Conservation (phyloP, 1,140 invertebrate species). For the Triops longicaudatus region DNA sequence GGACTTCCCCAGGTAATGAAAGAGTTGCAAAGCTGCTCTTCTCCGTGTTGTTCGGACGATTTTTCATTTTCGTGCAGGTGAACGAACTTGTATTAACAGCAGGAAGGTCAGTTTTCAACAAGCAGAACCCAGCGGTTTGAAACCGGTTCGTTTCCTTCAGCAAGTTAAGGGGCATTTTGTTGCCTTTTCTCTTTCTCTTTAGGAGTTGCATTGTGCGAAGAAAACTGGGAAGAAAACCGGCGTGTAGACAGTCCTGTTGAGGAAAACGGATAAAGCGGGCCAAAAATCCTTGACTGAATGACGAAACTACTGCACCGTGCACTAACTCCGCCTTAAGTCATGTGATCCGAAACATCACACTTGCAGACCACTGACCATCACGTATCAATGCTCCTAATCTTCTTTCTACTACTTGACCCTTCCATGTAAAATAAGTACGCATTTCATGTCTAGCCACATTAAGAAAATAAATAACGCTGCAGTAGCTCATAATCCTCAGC, state of each 20-base stretch:
- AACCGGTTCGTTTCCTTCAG: not conserved
- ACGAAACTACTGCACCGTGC: not conserved
- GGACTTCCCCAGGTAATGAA: not conserved
- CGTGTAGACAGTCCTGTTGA: not conserved
- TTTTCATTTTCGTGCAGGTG: not conserved
- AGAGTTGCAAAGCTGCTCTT: not conserved
- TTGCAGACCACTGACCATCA: not conserved
- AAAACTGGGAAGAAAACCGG: not conserved
- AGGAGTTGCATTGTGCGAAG: not conserved
- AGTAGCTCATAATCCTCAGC: not conserved
- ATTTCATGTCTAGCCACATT: not conserved
- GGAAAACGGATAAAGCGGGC: not conserved
- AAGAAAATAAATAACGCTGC: not conserved
- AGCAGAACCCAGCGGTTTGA: not conserved
- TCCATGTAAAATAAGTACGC: not conserved
- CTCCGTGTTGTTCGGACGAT: not conserved
- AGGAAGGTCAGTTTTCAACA: constrained; percentile 7
- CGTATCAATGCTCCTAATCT: not conserved
- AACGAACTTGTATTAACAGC: not conserved
- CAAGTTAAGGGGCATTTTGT: not conserved
- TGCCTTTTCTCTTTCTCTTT: not conserved
- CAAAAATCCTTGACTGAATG: not conserved
- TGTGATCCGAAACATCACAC: not conserved
- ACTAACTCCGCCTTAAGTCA: not conserved
- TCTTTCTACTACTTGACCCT: not conserved